Percentiles rank a stretch among this genome's conserved stretches.
Evolutionary conservation across 2,113 vertebrate species (phyloP).

Genomic region (Elachura formosa): DNA sequence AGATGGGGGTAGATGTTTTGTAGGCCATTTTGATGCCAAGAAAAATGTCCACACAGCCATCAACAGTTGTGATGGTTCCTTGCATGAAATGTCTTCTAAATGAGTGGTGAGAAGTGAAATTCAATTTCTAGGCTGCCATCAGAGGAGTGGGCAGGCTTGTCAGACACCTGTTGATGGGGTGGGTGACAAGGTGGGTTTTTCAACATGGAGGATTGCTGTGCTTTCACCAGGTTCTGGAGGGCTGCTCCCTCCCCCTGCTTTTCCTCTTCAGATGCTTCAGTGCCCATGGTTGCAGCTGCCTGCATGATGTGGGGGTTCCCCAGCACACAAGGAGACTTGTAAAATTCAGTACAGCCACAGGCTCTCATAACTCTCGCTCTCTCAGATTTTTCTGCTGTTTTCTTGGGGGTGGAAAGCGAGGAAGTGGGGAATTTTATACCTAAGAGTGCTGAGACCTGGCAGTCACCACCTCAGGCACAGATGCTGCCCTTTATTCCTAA

Average conservation of each 20-base stretch:
- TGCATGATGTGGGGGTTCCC: background rate
- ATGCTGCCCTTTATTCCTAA: background rate
- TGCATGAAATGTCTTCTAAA: background rate
- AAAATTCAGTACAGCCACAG: background rate
- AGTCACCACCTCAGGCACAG: background rate
- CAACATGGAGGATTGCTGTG: fast-evolving
- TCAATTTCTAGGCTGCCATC: background rate
- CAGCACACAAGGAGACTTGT: background rate
- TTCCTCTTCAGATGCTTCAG: fast-evolving
- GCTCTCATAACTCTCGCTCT: background rate
- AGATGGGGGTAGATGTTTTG: background rate
- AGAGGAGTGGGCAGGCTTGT: background rate
- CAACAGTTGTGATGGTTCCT: background rate
- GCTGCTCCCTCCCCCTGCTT: background rate
- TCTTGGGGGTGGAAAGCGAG: background rate
- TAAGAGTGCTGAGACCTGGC: background rate
- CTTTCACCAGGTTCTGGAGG: background rate
- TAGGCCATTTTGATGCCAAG: background rate
- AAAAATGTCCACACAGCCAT: background rate
- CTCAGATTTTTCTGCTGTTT: background rate
- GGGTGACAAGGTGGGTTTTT: background rate
- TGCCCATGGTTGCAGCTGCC: background rate
- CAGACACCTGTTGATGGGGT: background rate
- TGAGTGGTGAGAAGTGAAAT: background rate
- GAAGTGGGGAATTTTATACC: background rate